Base-by-base conservation (phyloP, 2,888 invertebrate genomes). In the Cartodere bifasciata region DNA sequence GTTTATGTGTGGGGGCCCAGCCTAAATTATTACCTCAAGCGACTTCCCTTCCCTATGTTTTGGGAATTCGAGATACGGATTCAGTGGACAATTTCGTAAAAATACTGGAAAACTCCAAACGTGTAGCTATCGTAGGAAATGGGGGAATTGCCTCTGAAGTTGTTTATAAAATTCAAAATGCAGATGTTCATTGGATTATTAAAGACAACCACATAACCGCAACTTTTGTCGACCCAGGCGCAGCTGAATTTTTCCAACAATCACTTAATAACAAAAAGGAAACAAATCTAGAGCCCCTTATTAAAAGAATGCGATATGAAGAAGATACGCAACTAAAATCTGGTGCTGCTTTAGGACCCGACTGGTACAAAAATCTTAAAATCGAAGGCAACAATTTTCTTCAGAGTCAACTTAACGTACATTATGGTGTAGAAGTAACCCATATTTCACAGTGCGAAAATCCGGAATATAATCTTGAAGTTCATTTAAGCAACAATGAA, bases 101-200 rank as follows among this genome's bases (percentile, higher is more conserved):
- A 15, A 75, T 72, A 51, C 59, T 98, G 6, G 60, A 63, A 32
- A 58, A 62, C 32, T 75, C 90, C 0, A 71, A 70, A 25, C 74
- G 71, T 57, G 70, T 98, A 48, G 59, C 86, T 1, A 68, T 98
- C 24, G 73, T 97, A 28, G 98, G 98, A 5, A 98, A 98, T 68
- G 98, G 98, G 16, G 98, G 98, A 9, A 98, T 98, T 50, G 98
- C 98, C 23, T 94, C 92, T 22, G 98, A 98, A 67, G 65, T 98
- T 43, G 84, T 88, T 31, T 79, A 88, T 57, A 91, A 92, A 53
- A 72, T 94, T 10, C 69, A 72, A 52, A 78, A 80, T 11, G 72
- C 90, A 28, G 76, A 91, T 52, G 75, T 95, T 28, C 65, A 90
- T 36, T 98, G 98, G 98, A 78, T 86, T 0, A 77, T 98, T 26